Conservation (phyloP, 2,888 invertebrate species). For the Nesidiocoris tenuis region DNA sequence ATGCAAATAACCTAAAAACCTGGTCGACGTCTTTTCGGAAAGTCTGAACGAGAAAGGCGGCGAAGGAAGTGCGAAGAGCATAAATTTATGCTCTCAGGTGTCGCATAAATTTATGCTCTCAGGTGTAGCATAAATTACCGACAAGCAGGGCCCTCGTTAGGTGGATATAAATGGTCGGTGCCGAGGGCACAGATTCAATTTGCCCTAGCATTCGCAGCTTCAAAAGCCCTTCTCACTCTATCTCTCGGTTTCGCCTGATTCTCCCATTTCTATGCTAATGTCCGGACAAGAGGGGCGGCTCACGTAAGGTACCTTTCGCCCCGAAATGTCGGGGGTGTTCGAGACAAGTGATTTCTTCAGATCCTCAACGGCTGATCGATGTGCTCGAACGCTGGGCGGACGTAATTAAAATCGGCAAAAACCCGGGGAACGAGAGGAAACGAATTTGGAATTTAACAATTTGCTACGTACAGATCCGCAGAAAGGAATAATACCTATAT, state of each 20-base stretch:
- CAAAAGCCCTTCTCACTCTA: not conserved
- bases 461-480: too few relatives aligned
- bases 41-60: not conserved
- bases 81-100: conserved; percentile 28
- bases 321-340: not conserved
- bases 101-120: conserved; percentile 21
- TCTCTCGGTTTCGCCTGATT: conserved; percentile 4
- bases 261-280: conserved; percentile 11
- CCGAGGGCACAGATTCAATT: not conserved
- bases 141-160: not conserved
- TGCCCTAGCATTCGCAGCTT: conserved; percentile 1
- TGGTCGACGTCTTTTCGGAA: not conserved
- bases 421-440: too few relatives aligned
- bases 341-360: not conserved
- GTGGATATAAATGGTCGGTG: not conserved
- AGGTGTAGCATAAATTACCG: not conserved
- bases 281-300: not conserved
- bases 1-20: not conserved
- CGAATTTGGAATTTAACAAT: too few relatives aligned
- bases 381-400: too few relatives aligned
- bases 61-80: conserved; percentile 8
- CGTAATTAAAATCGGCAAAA: too few relatives aligned
- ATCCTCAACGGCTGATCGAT: too few relatives aligned
- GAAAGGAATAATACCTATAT: too few relatives aligned
- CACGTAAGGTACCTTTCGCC: not conserved